These are phyloP conservation scores for Notolepis coatsorum DNA, from an alignment of 2,797 vertebrate species.

Conservation along the genomic window DNA sequence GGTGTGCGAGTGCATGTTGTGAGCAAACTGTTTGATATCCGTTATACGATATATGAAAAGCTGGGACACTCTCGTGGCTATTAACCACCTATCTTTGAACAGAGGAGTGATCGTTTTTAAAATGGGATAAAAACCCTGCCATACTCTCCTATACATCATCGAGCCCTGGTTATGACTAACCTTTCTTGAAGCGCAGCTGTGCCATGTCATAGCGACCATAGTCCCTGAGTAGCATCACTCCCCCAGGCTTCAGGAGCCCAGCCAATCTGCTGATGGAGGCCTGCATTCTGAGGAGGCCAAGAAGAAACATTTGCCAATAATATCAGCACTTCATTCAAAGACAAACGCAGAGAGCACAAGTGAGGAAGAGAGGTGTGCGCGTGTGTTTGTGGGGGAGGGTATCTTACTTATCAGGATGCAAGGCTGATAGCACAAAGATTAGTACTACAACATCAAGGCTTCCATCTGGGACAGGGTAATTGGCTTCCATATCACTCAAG, in stretches of 20 bases:
- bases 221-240: conserved; percentile 92
- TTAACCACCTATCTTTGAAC: no score
- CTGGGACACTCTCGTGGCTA: no score
- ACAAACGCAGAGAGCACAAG: not conserved
- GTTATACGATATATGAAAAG: no score
- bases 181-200: conserved; percentile 98
- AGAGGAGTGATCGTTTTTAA: no score
- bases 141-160: no score
- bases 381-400: not conserved
- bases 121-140: no score
- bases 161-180: no score
- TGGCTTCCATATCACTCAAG: conserved; percentile 83
- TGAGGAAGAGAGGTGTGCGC: not conserved
- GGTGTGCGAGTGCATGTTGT: no score
- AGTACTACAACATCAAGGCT: conserved; percentile 92
- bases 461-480: conserved; percentile 86
- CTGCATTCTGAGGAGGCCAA: conserved; percentile 82
- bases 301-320: not conserved
- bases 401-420: conserved; percentile 93
- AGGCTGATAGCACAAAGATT: conserved; percentile 95
- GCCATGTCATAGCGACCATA: conserved; percentile 98
- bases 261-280: conserved; percentile 83
- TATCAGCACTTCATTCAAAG: not conserved
- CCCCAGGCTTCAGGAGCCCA: conserved; percentile 90
- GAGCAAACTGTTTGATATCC: no score